Evolutionary conservation across 1,140 invertebrate species (phyloP).

Genomic region (Akabosia matsudoensis): DNA sequence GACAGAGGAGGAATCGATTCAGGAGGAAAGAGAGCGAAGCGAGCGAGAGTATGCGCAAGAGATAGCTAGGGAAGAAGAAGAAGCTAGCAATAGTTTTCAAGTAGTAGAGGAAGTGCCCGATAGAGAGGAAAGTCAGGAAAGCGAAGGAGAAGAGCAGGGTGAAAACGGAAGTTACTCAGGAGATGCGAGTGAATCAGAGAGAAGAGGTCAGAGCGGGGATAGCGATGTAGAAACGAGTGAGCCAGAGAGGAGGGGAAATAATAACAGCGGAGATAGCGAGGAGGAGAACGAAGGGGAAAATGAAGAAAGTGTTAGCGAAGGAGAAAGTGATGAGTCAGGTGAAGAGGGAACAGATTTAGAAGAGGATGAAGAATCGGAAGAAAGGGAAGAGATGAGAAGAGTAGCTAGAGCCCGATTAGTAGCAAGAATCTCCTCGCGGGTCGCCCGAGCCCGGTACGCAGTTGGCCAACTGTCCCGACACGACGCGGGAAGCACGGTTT

Average conservation of each 20-base stretch:
- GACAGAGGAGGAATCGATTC: too few relatives aligned
- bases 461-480: too few relatives aligned
- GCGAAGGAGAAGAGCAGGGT: constrained; percentile 8
- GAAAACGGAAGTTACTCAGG: background rate
- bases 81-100: too few relatives aligned
- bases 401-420: too few relatives aligned
- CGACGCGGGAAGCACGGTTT: too few relatives aligned
- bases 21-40: too few relatives aligned
- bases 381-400: background rate
- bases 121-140: background rate
- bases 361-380: background rate
- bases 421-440: too few relatives aligned
- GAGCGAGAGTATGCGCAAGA: too few relatives aligned
- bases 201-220: background rate
- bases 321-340: background rate
- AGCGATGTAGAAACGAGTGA: background rate
- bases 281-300: background rate
- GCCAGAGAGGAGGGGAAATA: background rate
- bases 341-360: background rate
- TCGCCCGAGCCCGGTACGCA: too few relatives aligned
- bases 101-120: constrained; percentile 3
- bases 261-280: background rate
- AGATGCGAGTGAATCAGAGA: background rate
- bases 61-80: too few relatives aligned
- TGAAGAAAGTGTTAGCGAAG: background rate